Base-by-base conservation (phyloP, 2,113 vertebrate genomes). In the Odontesthes bonariensis region DNA sequence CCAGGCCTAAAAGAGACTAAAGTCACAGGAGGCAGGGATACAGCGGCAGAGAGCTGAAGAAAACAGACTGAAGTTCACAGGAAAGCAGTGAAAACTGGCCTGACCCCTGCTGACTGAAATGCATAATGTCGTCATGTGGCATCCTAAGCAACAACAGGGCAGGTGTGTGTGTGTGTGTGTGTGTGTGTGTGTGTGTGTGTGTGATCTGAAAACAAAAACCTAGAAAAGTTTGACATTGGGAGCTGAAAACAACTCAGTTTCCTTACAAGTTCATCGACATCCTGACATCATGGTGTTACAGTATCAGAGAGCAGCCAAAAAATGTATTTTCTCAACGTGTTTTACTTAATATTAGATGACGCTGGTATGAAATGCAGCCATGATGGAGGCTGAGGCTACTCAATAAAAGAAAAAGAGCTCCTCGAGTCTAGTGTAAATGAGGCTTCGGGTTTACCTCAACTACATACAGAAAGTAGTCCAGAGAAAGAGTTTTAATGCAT, bases 21-120 rank as follows among this genome's bases (percentile, higher is more conserved):
- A 79, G 68, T 65, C 47, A 61, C 6, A 42, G 59, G 77, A 87
- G 77, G 84, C 75, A 78, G 81, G 76, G 68, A 80, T 44, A 86
- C 27, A 71, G 56, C 20, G 32, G 79, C 61, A 78, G 66, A 77
- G 69, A 67, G 69, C 74, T 33, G 44, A 27, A 27, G 27, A 27
- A 66, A 60, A 74, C 69, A 75, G 67, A 74, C 54, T 23, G 38
- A n/a, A 79, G 32, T 74, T 76, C 32, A 83, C 10, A 69, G 65
- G 66, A 72, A 69, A 59, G 27, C 17, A 53, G 75, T 75, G 82
- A 69, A 83, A 81, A 77, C 83, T 51, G 62, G 70, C 81, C 88
- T 88, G 89, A 81, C 90, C 82, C 82, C 90, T 92, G 86, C 80
- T 87, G 89, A 81, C 84, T 75, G 60, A 92, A 86, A 91, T 81